Base-by-base conservation (phyloP, 2,113 vertebrate genomes). In the Empidonax alnorum region DNA sequence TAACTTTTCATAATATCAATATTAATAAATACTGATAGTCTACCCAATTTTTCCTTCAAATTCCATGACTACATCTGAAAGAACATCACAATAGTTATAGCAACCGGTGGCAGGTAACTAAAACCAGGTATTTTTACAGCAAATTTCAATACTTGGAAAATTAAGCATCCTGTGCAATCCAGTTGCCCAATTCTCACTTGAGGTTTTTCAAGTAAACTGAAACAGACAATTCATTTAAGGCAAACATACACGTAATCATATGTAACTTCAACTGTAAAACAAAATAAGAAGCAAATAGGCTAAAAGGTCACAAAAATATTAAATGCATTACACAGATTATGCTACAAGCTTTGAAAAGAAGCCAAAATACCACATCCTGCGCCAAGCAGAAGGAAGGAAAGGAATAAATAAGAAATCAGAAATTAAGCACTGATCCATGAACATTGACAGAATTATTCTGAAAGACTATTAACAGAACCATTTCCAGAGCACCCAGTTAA, bases 401-500 rank as follows among this genome's bases (percentile, higher is more conserved):
- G 79, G 35, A 84, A 46, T 50, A 88, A 69, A 27, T 22, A 92
- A 78, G 56, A 86, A 95, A 91, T 42, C 41, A 96, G 98, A 98
- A 98, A 98, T 97, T 97, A 92, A 96, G 97, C 96, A 97, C 97
- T 98, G 98, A 98, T 98, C 97, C 98, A 95, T 77, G 63, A 93
- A 83, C 16, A 55, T 35, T 76, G 27, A 89, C 8, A 30, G 58
- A 71, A 79, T 66, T 77, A 65, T 71, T 87, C 49, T 89, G 39
- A 56, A 89, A 84, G 30, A 68, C 27, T 37, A 80, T 31, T n/a
- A 85, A 74, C 27, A 68, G 27, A 92, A 75, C 9, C 28, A 61
- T 53, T 87, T 76, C 49, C 37, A 72, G 50, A 85, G 31, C 41
- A 65, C 4, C 20, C 67, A 78, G 42, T 50, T 77, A 91, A 65